Base-by-base conservation (phyloP, 2,797 vertebrate species). In the Synaphobranchus kaupii region DNA sequence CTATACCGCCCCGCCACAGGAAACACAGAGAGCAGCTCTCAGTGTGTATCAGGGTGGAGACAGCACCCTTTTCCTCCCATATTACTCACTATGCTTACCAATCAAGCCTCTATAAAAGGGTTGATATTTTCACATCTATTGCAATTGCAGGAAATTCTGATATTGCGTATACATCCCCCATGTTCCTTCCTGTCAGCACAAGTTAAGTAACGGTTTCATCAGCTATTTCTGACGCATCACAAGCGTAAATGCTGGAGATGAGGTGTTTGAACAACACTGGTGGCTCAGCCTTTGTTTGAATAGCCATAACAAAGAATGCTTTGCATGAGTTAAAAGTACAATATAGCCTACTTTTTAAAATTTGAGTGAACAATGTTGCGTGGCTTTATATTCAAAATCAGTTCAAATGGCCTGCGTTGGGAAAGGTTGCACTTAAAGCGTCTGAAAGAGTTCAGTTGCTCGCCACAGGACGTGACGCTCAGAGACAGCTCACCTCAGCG, bases 21-120 rank as follows among this genome's bases (percentile, higher is more conserved):
- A 90, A 84, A 87, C 56, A 15, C 88, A 71, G 47, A 80, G 68
- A 88, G 90, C 85, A 86, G 91, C 90, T 86, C 87, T 83, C 71
- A 78, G 88, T 63, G 9, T 88, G 91, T 90, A 83, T 56, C 88
- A 90, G 93, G 91, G 92, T 90, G 92, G 91, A 92, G 44, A 56
- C 47, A 90, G 85, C 71, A 85, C 50, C 52, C 56, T 58, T 81
- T 85, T 15, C 81, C 54, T 31, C 34, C 34, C 71, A 48, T 31
- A 83, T 84, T 87, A 85, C 54, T 89, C 89, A 91, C 34, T 88
- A 48, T 47, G n/a, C 63, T 76, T 34, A 34, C 83, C 87, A 89
- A n/a, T 34, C 48, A 84, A 88, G 87, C 85, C 92, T 88, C 89
- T 89, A 84, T 89, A 66, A 68, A 84, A 39, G 68, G 73, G 80